Base-by-base conservation (phyloP, 1,140 invertebrate genomes). In the Hesperophylax magnus region DNA sequence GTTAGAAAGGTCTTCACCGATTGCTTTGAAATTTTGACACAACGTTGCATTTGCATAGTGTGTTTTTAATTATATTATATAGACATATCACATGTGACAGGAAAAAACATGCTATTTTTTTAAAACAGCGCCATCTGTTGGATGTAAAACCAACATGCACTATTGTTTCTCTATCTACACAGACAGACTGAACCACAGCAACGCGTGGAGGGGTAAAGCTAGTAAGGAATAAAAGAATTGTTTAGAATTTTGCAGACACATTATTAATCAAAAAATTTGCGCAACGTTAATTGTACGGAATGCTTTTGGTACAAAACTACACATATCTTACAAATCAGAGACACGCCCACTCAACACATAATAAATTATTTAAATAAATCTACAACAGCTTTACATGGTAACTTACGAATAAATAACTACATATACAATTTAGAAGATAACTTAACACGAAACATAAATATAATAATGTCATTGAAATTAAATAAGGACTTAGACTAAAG, bases 401-500 rank as follows among this genome's bases (percentile, higher is more conserved):
- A 20, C 18, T 20, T 22, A 60, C 56, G 18, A 1, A n/a, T 18
- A 60, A 20, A 18, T 20, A 60, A 60, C 56, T 22, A n/a, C n/a
- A n/a, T 58, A 18, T 20, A n/a, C 14, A 65, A n/a, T 22, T 65
- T 39, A 39, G 34, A 39, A 39, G 34, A 5, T 39, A 39, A 5
- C 34, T 39, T 8, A 31, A 78, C 60, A 65, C 24, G 17, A 39
- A 31, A 39, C 34, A 39, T 39, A 39, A 39, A 39, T 39, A 39
- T 39, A 39, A 39, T 39, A 39, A 39, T 39, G 9, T 39, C 34
- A 39, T 39, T 39, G 34, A 39, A 39, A 39, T 39, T 39, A 39
- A 67, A 58, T 88, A 67, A 39, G 3, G 31, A 53, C 69, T 60
- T 89, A 93, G 24, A 90, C 90, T 79, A 93, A 85, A 79, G 88